A percentile compares a stretch with the other conserved stretches of the same genome.
These are phyloP conservation scores for Amniataba percoides DNA, from an alignment of 2,797 vertebrate species.

Conservation along the genomic window DNA sequence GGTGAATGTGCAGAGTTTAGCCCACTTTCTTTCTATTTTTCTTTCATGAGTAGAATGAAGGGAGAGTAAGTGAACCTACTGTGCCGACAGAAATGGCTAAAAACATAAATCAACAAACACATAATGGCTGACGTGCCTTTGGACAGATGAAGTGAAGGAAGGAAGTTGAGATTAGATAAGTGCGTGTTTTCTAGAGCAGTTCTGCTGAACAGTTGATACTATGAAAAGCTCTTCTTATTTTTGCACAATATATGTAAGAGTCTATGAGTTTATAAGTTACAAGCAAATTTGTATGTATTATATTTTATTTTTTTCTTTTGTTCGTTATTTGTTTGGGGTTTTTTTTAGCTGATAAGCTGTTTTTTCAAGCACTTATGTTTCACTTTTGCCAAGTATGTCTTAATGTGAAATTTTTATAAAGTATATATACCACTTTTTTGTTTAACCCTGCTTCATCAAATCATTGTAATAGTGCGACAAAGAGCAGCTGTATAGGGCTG, in stretches of 20 bases:
- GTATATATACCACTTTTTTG: neutral
- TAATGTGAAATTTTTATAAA: slow-evolving; percentile 2
- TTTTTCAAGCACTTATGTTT: slow-evolving; percentile 18
- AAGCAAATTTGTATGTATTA: neutral
- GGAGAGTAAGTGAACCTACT: neutral
- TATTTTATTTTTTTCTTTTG: slow-evolving; percentile 7
- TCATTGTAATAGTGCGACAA: neutral
- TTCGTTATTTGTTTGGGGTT: too few species aligned
- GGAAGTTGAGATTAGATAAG: slow-evolving; percentile 14
- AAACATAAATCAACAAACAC: neutral
- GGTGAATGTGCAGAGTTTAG: neutral
- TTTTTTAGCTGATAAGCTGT: neutral
- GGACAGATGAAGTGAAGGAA: slow-evolving; percentile 8
- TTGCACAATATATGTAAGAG: slow-evolving; percentile 8
- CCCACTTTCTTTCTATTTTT: neutral
- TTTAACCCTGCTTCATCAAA: neutral
- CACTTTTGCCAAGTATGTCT: neutral
- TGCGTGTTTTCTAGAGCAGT: neutral
- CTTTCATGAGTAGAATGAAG: neutral
- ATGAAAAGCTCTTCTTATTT: slow-evolving; percentile 13
- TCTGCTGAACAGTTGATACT: neutral
- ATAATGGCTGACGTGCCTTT: neutral
- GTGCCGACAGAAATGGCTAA: neutral
- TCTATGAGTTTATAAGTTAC: neutral
- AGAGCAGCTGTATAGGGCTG: neutral